Base-by-base conservation (phyloP, 2,888 invertebrate genomes). In the Scaeva pyrastri region DNA sequence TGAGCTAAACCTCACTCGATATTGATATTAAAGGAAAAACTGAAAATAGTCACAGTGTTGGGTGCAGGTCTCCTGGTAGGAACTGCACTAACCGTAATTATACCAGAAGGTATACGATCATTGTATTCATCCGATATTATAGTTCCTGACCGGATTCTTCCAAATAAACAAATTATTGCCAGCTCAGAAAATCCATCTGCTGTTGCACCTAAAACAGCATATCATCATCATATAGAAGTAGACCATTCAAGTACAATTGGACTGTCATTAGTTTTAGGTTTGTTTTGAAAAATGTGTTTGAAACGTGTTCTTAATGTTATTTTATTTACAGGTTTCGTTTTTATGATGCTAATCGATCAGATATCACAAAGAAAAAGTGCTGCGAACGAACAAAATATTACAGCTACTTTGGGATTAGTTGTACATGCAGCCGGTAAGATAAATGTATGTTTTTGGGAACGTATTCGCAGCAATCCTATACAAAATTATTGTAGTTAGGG, bases 41-140 rank as follows among this genome's bases (percentile, higher is more conserved):
- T 99, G 41, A 97, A 98, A 91, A 94, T 97, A 90, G 96, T 99
- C 43, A 98, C 99, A 36, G 97, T 99, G 14, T 95, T 99, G 88
- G 99, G 99, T 71, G 99, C 99, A 8, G 99, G 99, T 1, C 94
- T 99, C 8, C 94, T 99, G 1, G 98, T 99, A 1, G 99, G 99
- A 1, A 99, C 99, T 36, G 99, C 99, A 0, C 93, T 99, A 41
- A 97, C 98, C 6, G 99, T 99, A 0, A 99, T 99, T 74, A 99
- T 99, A 89, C 99, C 99, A 0, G 99, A 99, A 93, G 99, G 99
- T 7, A 97, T 99, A n/a, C 94, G 98, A 80, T 95, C 97, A 0
- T 91, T 98, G 66, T 95, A 94, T 88, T 93, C 81, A 14, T 74
- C 70, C 1, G 81, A 78, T 23, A 21, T 62, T 21, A 58, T 21